These are phyloP conservation scores for Drosophila seguyi DNA, from an alignment of 1,140 invertebrate species.

Conservation along the genomic window DNA sequence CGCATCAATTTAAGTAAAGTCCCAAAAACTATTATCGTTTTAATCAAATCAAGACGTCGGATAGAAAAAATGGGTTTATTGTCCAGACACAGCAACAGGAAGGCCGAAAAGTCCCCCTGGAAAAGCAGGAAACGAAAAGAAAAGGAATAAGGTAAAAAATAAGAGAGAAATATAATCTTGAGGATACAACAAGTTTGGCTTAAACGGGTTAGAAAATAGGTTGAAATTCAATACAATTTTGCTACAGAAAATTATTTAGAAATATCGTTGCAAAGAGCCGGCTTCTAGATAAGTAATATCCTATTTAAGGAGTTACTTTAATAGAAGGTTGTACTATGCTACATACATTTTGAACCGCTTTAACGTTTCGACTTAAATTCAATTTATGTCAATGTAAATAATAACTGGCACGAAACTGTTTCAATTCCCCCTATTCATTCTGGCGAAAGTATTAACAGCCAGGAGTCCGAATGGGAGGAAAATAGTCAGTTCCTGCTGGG, in stretches of 20 bases:
- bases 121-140: constrained; percentile 19
- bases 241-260: neutral
- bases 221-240: neutral
- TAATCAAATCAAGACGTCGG: constrained; percentile 68
- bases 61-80: constrained; percentile 13
- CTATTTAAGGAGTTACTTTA: neutral
- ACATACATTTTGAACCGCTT: neutral
- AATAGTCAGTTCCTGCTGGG: neutral
- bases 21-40: constrained; percentile 79
- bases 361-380: constrained; percentile 1
- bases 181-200: neutral
- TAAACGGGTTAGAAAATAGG: neutral
- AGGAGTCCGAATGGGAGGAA: constrained; percentile 5
- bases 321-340: too few species aligned
- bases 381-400: constrained; percentile 20
- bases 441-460: constrained; percentile 13
- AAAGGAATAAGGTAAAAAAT: constrained; percentile 3
- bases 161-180: constrained; percentile 18
- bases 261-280: too few species aligned
- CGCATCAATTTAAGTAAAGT: constrained; percentile 75
- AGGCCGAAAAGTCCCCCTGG: constrained; percentile 14
- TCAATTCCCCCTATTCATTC: constrained; percentile 9
- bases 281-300: too few species aligned
- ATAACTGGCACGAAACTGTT: constrained; percentile 10
- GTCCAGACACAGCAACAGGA: constrained; percentile 7